Base-by-base conservation (phyloP, 2,888 invertebrate genomes). In the Melanostoma mellinum region DNA sequence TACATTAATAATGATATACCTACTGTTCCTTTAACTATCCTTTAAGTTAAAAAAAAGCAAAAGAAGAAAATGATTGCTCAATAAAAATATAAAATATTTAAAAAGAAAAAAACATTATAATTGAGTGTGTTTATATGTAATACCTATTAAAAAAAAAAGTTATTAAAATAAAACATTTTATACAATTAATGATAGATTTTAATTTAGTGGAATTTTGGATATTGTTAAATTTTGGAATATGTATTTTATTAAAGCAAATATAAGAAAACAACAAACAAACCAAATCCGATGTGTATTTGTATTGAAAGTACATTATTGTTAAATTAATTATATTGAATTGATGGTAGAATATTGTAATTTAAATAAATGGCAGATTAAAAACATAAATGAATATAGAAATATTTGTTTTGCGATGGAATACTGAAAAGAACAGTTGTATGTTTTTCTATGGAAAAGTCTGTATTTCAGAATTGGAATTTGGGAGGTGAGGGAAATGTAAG, bases 181-280 rank as follows among this genome's bases (percentile, higher is more conserved):
- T 46, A 61, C 46, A 48, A 61, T 30, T 61, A 61, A 61, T n/a
- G 42, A 55, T 82, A 73, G 68, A 46, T 61, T 68, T 73, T 58
- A 72, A 55, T 56, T 56, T 72, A 78, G 68, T 48, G 30, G 69
- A 68, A 69, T 65, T 82, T 78, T 69, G 73, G 73, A 72, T 73
- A 77, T 78, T 82, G 82, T 77, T 78, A 78, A 78, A 69, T 78
- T 82, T 82, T 77, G 53, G 68, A 73, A 78, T 56, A 77, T 82
- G 73, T 77, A 68, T 82, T 82, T 82, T 78, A 78, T 78, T 73
- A 82, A 69, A 44, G 3, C 40, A 53, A 75, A 46, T 38, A 8
- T 6, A 30, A 10, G 32, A 40, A 10, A 38, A 50, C 32, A 63
- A 36, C 48, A 46, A 48, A 20, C 20, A 9, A 35, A 74, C 36